Conservation (phyloP, 2,113 vertebrate genomes). For the Anolis carolinensis region DNA sequence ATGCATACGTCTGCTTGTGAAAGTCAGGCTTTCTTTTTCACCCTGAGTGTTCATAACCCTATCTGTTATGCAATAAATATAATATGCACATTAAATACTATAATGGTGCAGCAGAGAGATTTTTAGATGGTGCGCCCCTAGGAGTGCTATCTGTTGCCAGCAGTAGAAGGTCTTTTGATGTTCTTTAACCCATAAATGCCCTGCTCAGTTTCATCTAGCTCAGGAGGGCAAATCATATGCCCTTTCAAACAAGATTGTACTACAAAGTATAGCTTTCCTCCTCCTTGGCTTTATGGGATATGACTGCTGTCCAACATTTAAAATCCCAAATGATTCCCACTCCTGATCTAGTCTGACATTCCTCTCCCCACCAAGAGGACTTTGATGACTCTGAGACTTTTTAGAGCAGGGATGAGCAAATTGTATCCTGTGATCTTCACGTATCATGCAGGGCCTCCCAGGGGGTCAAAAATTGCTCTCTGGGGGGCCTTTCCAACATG, state of each 20-base stretch:
- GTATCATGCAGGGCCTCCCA: no score
- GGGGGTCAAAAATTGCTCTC: neutral
- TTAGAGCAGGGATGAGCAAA: no score
- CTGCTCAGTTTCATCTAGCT: neutral
- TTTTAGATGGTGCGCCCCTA: neutral
- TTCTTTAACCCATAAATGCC: neutral
- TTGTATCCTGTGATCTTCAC: no score
- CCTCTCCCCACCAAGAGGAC: neutral
- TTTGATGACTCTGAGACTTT: neutral
- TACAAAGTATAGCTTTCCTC: no score
- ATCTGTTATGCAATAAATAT: neutral
- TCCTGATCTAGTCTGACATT: neutral
- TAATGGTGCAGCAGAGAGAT: neutral
- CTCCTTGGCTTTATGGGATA: no score
- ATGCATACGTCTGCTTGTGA: neutral
- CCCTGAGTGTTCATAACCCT: neutral
- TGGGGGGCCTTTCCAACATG: no score
- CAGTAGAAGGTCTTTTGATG: no score
- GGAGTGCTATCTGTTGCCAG: no score
- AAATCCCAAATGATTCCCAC: no score
- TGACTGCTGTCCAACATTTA: no score
- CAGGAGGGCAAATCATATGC: no score
- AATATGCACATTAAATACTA: neutral
- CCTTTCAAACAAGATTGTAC: no score
- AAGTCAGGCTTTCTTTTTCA: neutral